Base-by-base conservation (phyloP, 2,797 vertebrate species). In the Eutrigla gurnardus region DNA sequence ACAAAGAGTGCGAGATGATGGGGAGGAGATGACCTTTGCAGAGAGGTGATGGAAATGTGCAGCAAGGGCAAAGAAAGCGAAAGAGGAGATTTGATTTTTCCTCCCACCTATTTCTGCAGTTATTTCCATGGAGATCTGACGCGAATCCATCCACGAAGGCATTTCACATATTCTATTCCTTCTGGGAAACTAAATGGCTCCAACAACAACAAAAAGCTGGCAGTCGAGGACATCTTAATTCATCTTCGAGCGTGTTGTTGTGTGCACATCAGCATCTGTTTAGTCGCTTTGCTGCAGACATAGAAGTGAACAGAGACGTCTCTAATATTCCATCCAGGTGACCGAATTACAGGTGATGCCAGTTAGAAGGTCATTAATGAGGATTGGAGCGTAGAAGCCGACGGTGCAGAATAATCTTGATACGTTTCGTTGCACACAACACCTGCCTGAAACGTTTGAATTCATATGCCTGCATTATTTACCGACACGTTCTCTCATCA, bases 381-480 rank as follows among this genome's bases (percentile, higher is more conserved):
- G n/a, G 54, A 70, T 69, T 35, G 59, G 18, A 14, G 53, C 12
- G 37, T 0, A 37, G 33, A 68, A 75, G 45, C 50, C 2, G 25
- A 50, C 13, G 47, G 18, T 18, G n/a, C 15, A 50, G 58, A 78
- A 75, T 50, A 15, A 69, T 58, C 65, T 7, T 4, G 3, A 58
- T 25, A 17, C 42, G 11, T 50, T 62, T 42, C 52, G 17, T 49
- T 25, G 25, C 50, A 49, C 12, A 60, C 12, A 15, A 49, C 39
- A 62, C 10, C 65, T 35, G 33, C 39, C 15, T 63, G 18, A 73
- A 59, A 57, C 11, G 32, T 84, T 83, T 82, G 54, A 88, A 75
- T 89, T 85, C 70, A 70, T 52, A 71, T 75, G 33, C 40, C 65
- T 84, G 73, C 75, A 86, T 86, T 89, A 86, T 89, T 86, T 80